Percentiles rank a stretch among this genome's conserved stretches.
Evolutionary conservation across 2,797 vertebrate species (phyloP).

Genomic region (Coccyzus lansbergi): DNA sequence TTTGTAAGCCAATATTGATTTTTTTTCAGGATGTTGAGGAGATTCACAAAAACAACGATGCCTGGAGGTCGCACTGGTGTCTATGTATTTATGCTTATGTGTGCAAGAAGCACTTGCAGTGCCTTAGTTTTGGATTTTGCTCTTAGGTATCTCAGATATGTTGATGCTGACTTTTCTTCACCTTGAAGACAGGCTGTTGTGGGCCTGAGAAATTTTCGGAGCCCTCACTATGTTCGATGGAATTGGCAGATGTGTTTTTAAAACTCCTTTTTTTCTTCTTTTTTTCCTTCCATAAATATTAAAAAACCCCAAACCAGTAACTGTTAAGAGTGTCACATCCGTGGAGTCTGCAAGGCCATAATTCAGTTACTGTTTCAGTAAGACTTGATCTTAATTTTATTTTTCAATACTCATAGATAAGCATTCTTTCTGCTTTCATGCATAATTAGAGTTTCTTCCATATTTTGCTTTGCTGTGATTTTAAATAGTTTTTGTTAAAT

Average conservation of each 20-base stretch:
- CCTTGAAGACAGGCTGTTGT: neutral
- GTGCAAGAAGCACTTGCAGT: neutral
- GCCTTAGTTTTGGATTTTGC: neutral
- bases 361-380: neutral
- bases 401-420: neutral
- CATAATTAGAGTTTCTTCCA: neutral
- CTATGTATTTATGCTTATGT: neutral
- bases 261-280: neutral
- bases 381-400: neutral
- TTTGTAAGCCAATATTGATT: rapidly evolving
- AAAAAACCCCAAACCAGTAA: neutral
- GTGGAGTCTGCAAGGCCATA: neutral
- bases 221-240: neutral
- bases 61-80: neutral
- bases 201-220: neutral
- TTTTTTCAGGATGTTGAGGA: neutral
- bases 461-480: neutral
- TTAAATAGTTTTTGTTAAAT: neutral
- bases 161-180: neutral
- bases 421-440: neutral
- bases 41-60: neutral
- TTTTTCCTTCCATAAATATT: neutral
- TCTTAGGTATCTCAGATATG: neutral
- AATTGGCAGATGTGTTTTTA: neutral
- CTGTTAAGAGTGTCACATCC: neutral